Conservation (phyloP, 2,888 invertebrate genomes). For the Acanthoscelides obtectus region DNA sequence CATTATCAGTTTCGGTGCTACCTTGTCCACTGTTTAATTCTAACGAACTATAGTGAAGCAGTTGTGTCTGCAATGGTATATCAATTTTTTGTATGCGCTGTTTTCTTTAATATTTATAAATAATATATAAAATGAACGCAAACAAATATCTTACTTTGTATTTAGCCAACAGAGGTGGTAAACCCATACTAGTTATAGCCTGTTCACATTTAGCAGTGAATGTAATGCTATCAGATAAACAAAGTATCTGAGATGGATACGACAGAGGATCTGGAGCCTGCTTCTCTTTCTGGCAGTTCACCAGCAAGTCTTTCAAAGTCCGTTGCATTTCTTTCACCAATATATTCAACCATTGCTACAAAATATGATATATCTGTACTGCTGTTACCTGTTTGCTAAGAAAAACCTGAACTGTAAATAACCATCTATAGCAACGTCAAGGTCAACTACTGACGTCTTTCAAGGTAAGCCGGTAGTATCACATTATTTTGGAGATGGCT, state of each 20-base stretch:
- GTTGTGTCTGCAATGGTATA: constrained; percentile 42
- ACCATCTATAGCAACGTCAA: too few relatives aligned
- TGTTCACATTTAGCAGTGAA: constrained; percentile 83
- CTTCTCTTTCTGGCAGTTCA: constrained; percentile 52
- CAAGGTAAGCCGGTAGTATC: too few relatives aligned
- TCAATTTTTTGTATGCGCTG: too few relatives aligned
- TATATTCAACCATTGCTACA: constrained; percentile 69
- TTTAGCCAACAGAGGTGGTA: constrained; percentile 51
- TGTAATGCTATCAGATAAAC: constrained; percentile 76
- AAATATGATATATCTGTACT: neutral
- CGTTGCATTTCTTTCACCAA: constrained; percentile 79
- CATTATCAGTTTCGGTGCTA: constrained; percentile 20
- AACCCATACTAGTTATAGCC: constrained; percentile 64
- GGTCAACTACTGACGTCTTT: too few relatives aligned
- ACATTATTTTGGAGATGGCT: too few relatives aligned
- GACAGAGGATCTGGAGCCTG: constrained; percentile 56
- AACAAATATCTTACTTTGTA: constrained; percentile 43
- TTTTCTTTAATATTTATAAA: too few relatives aligned
- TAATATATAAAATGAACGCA: neutral
- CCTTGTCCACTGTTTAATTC: constrained; percentile 31
- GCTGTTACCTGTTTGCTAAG: too few relatives aligned
- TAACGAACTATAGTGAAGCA: constrained; percentile 50
- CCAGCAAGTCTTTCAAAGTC: constrained; percentile 66
- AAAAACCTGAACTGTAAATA: too few relatives aligned
- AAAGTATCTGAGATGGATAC: constrained; percentile 76